phyloP scores from a whole-genome alignment of 2,797 vertebrate species.

The Sebastes umbrosus region DNA sequence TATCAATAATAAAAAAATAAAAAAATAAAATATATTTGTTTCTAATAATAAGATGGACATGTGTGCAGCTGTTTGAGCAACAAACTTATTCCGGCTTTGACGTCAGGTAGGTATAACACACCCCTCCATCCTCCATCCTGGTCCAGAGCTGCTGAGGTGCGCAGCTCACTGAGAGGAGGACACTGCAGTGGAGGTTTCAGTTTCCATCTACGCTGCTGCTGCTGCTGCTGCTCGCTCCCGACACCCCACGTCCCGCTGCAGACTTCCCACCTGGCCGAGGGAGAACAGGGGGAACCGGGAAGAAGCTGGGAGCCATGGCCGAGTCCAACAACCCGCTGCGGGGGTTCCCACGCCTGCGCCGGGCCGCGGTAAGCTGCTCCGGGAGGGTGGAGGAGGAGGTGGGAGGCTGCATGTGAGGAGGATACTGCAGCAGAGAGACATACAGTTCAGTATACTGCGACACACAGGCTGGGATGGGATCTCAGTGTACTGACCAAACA shows the following conservation, averaged over 20 bases:
- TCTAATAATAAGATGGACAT: not conserved
- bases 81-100: not conserved
- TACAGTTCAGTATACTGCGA: conserved; percentile 43
- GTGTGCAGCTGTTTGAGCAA: not conserved
- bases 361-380: conserved; percentile 89
- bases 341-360: conserved; percentile 88
- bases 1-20: too few relatives aligned
- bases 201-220: conserved; percentile 18
- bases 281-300: conserved; percentile 32
- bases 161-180: conserved; percentile 27
- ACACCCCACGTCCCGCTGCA: conserved; percentile 69
- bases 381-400: not conserved
- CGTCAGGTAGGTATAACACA: not conserved
- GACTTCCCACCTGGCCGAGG: conserved; percentile 50
- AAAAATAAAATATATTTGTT: not conserved
- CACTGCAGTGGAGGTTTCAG: conserved; percentile 60
- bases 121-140: conserved; percentile 9
- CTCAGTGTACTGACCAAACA: not conserved
- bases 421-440: conserved; percentile 74
- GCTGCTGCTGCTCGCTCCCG: conserved; percentile 51
- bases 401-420: conserved; percentile 64
- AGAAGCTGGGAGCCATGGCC: conserved; percentile 82
- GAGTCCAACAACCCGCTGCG: conserved; percentile 87
- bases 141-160: conserved; percentile 51
- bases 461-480: conserved; percentile 34